These are phyloP conservation scores for Miltochrista miniata DNA, from an alignment of 2,888 invertebrate species.

Conservation along the genomic window DNA sequence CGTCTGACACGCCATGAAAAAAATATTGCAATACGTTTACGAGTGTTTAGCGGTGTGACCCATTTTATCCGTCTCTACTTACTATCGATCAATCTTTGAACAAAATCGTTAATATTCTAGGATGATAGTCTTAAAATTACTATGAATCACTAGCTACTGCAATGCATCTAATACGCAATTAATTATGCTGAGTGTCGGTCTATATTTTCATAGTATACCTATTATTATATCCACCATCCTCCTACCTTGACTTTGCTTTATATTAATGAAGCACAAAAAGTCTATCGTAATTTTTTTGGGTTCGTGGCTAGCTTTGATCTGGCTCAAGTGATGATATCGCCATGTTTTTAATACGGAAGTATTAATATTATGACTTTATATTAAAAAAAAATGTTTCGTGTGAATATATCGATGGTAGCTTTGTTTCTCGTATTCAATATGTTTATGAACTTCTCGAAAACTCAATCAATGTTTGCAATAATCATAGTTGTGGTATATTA, in stretches of 20 bases:
- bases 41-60: too few species aligned
- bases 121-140: too few species aligned
- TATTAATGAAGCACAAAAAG: slow-evolving; percentile 35
- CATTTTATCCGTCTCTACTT: too few species aligned
- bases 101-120: too few species aligned
- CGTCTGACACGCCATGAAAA: too few species aligned
- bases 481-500: too few species aligned
- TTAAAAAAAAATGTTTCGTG: slow-evolving; percentile 29
- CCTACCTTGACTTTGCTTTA: slow-evolving; percentile 37
- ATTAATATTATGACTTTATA: slow-evolving; percentile 49
- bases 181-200: slow-evolving; percentile 1
- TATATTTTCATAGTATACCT: not conserved
- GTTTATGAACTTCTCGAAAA: too few species aligned
- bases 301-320: slow-evolving; percentile 37
- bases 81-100: too few species aligned
- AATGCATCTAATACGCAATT: too few species aligned
- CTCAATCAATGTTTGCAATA: too few species aligned
- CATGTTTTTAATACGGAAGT: slow-evolving; percentile 55
- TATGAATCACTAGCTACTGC: too few species aligned
- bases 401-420: slow-evolving; percentile 15
- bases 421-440: slow-evolving; percentile 24
- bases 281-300: slow-evolving; percentile 20
- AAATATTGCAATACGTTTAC: too few species aligned
- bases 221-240: slow-evolving; percentile 9
- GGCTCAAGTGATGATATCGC: slow-evolving; percentile 49